These are phyloP conservation scores for Macrosoma leucophasiata DNA, from an alignment of 2,888 invertebrate genomes.

Conservation along the genomic window DNA sequence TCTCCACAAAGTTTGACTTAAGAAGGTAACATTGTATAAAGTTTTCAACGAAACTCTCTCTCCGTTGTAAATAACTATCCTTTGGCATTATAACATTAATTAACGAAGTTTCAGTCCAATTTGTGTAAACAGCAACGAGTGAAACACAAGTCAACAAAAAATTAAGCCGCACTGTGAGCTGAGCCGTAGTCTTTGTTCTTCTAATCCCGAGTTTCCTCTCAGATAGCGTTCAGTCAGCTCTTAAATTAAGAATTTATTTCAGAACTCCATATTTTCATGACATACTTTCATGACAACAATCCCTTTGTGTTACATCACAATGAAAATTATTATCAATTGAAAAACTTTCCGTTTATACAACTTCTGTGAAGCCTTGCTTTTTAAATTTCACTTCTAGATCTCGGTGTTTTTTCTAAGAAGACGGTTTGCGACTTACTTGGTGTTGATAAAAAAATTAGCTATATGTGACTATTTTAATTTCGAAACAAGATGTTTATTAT, in stretches of 20 bases:
- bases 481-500: no score
- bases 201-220: slow-evolving; percentile 65
- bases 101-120: no score
- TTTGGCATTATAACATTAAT: no score
- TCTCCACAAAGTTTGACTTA: no score
- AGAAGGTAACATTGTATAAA: no score
- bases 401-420: no score
- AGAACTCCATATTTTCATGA: slow-evolving; percentile 68
- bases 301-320: slow-evolving; percentile 68
- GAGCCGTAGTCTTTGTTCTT: slow-evolving; percentile 58
- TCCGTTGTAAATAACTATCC: no score
- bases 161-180: slow-evolving; percentile 43
- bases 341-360: slow-evolving; percentile 63
- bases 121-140: slow-evolving; percentile 44
- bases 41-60: no score
- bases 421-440: no score
- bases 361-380: slow-evolving; percentile 57
- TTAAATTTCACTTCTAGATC: slow-evolving; percentile 37
- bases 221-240: slow-evolving; percentile 66
- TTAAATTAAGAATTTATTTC: slow-evolving; percentile 73
- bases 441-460: no score
- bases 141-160: slow-evolving; percentile 57
- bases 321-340: slow-evolving; percentile 72
- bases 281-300: no score
- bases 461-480: no score